A percentile compares a stretch with the other conserved stretches of the same genome.
Evolutionary conservation across 23 tunicate genomes (phyloP).

Genomic region (Styela plicata): DNA sequence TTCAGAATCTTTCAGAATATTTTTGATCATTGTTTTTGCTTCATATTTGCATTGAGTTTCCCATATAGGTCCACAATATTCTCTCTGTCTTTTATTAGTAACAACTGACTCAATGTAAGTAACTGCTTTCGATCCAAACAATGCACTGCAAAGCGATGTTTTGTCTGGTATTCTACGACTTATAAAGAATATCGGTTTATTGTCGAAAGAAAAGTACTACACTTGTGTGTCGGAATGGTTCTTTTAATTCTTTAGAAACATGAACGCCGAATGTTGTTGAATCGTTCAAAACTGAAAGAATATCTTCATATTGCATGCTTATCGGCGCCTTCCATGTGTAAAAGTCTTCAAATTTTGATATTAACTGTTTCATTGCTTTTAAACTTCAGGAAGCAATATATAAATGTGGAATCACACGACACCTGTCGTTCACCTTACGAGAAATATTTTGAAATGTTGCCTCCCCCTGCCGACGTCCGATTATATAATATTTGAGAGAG

Average conservation of each 20-base stretch:
- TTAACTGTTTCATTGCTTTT: neutral
- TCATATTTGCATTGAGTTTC: neutral
- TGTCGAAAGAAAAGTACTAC: slow-evolving; percentile 8
- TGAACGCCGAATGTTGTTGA: slow-evolving; percentile 3
- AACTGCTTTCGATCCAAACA: slow-evolving; percentile 11
- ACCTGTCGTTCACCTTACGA: no score
- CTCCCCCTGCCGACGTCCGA: no score
- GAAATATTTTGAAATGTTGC: no score
- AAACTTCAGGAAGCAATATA: no score
- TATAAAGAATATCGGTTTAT: neutral
- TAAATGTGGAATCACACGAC: no score
- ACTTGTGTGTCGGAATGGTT: slow-evolving; percentile 18
- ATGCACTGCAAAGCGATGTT: neutral
- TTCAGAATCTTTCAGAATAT: neutral
- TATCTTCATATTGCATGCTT: slow-evolving; percentile 1
- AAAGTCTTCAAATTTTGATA: neutral
- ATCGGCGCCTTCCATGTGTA: neutral
- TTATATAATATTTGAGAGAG: no score
- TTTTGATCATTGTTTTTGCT: neutral
- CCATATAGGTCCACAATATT: neutral
- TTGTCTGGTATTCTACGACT: slow-evolving; percentile 21
- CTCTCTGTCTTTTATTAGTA: no score
- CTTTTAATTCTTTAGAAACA: neutral
- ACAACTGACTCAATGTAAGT: neutral
- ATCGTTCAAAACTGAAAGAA: neutral